Evolutionary conservation across 2,113 vertebrate genomes (phyloP).

Genomic region (Crotalus viridis): DNA sequence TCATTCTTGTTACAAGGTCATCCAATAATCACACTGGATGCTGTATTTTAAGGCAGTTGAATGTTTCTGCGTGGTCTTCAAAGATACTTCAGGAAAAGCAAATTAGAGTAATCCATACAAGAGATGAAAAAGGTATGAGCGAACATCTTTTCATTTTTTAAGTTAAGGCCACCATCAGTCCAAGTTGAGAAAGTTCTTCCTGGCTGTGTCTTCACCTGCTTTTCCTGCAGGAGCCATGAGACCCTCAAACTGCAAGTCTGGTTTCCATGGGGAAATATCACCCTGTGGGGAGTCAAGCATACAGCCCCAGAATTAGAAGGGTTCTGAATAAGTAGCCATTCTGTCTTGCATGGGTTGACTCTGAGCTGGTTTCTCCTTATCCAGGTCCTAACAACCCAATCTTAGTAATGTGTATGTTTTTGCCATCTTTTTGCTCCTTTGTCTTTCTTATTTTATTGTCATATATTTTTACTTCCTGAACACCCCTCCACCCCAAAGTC

Average conservation of each 20-base stretch:
- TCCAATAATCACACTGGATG: neutral
- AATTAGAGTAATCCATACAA: neutral
- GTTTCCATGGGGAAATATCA: neutral
- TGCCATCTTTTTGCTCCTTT: neutral
- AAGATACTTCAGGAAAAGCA: neutral
- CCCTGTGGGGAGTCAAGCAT: neutral
- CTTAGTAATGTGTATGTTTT: neutral
- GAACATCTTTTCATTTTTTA: neutral
- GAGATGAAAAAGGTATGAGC: neutral
- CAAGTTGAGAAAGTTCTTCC: neutral
- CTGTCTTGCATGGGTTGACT: neutral
- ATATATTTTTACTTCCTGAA: neutral
- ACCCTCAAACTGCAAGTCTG: neutral
- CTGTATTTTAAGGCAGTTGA: neutral
- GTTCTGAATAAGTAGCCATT: neutral
- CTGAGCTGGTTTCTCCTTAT: neutral
- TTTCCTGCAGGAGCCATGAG: neutral
- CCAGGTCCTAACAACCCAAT: neutral
- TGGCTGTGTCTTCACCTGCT: neutral
- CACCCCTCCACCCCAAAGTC: neutral
- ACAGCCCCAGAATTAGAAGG: neutral
- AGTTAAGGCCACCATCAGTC: neutral
- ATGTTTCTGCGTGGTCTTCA: neutral
- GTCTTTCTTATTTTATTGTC: neutral
- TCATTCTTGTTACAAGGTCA: neutral